Evolutionary conservation across 2,113 vertebrate genomes (phyloP).

Genomic region (Tenebrosternarchus preto): DNA sequence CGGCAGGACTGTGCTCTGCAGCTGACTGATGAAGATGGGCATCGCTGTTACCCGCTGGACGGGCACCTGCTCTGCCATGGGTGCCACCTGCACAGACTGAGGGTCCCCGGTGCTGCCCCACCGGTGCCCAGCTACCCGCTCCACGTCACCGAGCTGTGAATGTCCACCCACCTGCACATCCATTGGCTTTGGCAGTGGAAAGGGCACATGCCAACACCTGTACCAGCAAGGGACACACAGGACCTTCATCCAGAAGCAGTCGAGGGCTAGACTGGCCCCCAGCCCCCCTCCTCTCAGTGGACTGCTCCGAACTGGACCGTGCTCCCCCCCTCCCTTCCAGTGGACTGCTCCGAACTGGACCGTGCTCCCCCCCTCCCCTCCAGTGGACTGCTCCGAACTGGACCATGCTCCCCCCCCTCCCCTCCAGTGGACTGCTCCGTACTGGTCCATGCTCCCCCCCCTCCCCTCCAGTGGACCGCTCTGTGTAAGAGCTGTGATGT

Average conservation of each 20-base stretch:
- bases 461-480: too few relatives aligned
- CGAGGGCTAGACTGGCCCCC: background rate
- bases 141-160: constrained; percentile 94
- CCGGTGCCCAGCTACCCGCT: constrained; percentile 82
- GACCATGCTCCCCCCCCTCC: too few relatives aligned
- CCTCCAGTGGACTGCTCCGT: too few relatives aligned
- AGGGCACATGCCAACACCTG: constrained; percentile 32
- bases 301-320: too few relatives aligned
- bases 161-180: constrained; percentile 40
- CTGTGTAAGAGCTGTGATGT: too few relatives aligned
- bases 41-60: constrained; percentile 93
- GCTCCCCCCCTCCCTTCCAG: too few relatives aligned
- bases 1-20: constrained; percentile 92
- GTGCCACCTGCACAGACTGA: constrained; percentile 91
- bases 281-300: too few relatives aligned
- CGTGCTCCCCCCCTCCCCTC: too few relatives aligned
- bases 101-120: constrained; percentile 72
- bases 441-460: too few relatives aligned
- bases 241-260: background rate
- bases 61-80: constrained; percentile 91
- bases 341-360: too few relatives aligned
- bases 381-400: too few relatives aligned
- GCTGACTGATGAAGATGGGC: constrained; percentile 94
- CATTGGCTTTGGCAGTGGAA: too few relatives aligned
- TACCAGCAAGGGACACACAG: constrained; percentile 44